Base-by-base conservation (phyloP, 2,113 vertebrate species). In the Neomonachus schauinslandi region DNA sequence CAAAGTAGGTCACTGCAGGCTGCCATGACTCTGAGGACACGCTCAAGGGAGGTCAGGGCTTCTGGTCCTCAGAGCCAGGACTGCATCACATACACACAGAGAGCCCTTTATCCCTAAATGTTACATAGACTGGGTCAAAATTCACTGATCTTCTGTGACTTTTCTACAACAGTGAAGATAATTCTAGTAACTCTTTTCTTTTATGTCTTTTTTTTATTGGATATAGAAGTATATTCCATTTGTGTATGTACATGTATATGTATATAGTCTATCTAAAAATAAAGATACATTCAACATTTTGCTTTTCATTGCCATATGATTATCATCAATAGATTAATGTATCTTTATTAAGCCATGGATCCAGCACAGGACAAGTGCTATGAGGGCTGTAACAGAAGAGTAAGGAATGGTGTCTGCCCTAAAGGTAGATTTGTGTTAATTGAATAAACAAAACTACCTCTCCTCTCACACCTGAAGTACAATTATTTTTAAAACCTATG, bases 281-380 rank as follows among this genome's bases (percentile, higher is more conserved):
- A 92, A 91, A 92, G 77, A 61, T 83, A 72, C 74, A 39, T 26
- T 95, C 74, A 96, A 21, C 18, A 59, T 61, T 67, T 91, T 95
- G 11, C 51, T 92, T 95, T 89, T 71, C 18, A 89, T 51, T 91
- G 4, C 6, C 4, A 39, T 55, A 4, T 77, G 42, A 61, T 84
- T 83, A 5, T 72, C 89, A 72, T 55, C 49, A 72, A 65, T 61
- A 74, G 14, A 49, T 69, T 36, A 74, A 65, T 49, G 82, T 15
- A 19, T 86, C 80, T 59, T 89, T 79, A 93, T 84, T 84, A 69
- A 51, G 21, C 10, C 36, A 31, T 59, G 33, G 4, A 49, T 26
- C 3, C 24, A 85, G n/a, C 39, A 39, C 28, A 76, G 28, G 21
- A 22, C 13, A 92, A 31, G 19, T 28, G 46, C 59, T 2, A 22